These are phyloP conservation scores for Erynnis tages DNA, from an alignment of 2,888 invertebrate genomes.

Conservation along the genomic window DNA sequence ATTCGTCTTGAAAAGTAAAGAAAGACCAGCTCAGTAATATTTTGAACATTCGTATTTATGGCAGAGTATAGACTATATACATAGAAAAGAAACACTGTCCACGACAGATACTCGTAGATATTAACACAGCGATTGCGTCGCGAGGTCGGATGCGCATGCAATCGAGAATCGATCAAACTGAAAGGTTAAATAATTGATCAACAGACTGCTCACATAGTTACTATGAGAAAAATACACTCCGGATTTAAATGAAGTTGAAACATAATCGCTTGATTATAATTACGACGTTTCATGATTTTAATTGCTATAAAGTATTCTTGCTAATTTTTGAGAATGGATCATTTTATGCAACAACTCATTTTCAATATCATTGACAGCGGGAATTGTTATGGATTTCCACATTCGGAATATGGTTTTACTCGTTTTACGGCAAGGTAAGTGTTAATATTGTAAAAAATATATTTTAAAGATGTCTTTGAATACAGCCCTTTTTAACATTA, in stretches of 20 bases:
- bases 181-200: constrained; percentile 6
- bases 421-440: too few species aligned
- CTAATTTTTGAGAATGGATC: neutral
- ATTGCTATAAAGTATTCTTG: constrained; percentile 2
- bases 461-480: too few species aligned
- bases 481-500: too few species aligned
- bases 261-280: neutral
- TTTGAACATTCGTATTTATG: too few species aligned
- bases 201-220: neutral
- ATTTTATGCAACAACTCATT: neutral
- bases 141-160: constrained; percentile 5
- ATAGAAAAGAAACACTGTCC: neutral
- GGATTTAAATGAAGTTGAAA: constrained; percentile 1
- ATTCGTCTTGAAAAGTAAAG: too few species aligned
- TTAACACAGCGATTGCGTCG: neutral
- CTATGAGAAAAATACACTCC: neutral
- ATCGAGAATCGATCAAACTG: constrained; percentile 9
- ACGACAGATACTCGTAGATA: too few species aligned
- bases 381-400: too few species aligned
- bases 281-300: neutral
- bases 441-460: too few species aligned
- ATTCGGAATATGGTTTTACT: too few species aligned
- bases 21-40: too few species aligned
- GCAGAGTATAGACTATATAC: neutral
- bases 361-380: too few species aligned